Evolutionary conservation across 2,888 invertebrate species (phyloP), one percentile per base, ranked within the genome.

Genomic region (Lasioglossum morio): DNA sequence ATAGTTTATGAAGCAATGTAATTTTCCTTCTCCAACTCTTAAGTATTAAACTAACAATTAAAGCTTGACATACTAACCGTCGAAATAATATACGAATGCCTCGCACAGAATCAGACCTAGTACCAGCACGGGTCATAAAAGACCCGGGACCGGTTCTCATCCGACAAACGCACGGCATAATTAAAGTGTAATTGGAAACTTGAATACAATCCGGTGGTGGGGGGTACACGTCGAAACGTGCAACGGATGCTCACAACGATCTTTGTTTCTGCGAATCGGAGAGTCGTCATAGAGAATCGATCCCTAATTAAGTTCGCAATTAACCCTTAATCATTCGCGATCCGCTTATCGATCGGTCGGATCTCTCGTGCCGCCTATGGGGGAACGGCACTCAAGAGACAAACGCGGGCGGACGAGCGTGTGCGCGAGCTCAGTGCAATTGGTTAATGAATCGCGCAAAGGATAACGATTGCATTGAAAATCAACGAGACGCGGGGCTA

Each of bases 261-360:
- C 73, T 27, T 4, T 40, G 60, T 72, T 30, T 40, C 37, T 2
- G 16, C 48, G 46, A 34, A 73, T 48, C 48, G 30, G 48, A 48
- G 23, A 48, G 30, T 48, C 48, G 34, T 48, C 70, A 5, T 69
- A 19, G 19, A 19, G 19, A 19, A 43, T 77, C 48, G 14, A 30
- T 16, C 37, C 82, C 92, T 92, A 93, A 93, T 93, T 93, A 92
- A 93, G 92, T 92, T 90, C 88, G 91, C 93, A 93, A 93, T 93
- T 92, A 92, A 91, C 92, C 91, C 91, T 89, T 89, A 89, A 93
- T 92, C 92, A 93, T 93, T 93, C 90, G 92, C 87, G 89, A 84
- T 90, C 85, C 79, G 73, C 82, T 87, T 92, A 93, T 93, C 93
- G 85, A 77, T 57, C 66, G 86, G 86, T 82, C 82, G 80, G 87